Conservation (phyloP, 2,888 invertebrate species). For the Eumerus sabulonum region DNA sequence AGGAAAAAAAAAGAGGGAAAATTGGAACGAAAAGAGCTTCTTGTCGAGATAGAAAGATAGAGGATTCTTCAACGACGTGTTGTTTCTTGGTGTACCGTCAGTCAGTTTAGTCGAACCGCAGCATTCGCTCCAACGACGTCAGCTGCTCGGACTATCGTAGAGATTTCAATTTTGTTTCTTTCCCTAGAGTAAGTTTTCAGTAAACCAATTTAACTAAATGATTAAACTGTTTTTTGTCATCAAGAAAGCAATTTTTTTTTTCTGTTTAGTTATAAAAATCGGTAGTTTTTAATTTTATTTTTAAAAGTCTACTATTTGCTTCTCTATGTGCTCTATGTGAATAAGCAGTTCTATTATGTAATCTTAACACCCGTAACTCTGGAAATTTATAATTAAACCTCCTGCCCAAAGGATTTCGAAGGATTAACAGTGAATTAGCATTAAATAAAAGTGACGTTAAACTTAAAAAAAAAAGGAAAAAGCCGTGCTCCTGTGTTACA, state of each 20-base stretch:
- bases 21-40: constrained; percentile 60
- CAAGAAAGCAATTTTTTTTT: constrained; percentile 15
- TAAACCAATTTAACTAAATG: constrained; percentile 52
- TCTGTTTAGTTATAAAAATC: constrained; percentile 8
- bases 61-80: constrained; percentile 77
- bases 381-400: constrained; percentile 22
- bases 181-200: constrained; percentile 79
- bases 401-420: constrained; percentile 30
- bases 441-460: constrained; percentile 26
- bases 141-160: constrained; percentile 79
- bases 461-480: constrained; percentile 2
- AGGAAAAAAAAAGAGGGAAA: constrained; percentile 69
- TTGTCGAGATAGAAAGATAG: constrained; percentile 73
- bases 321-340: constrained; percentile 41
- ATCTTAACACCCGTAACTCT: constrained; percentile 21
- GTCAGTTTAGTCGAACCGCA: constrained; percentile 80
- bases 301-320: background rate
- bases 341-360: constrained; percentile 38
- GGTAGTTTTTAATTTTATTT: constrained; percentile 12
- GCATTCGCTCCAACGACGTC: constrained; percentile 80
- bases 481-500: background rate
- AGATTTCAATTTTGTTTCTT: constrained; percentile 79
- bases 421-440: constrained; percentile 55
- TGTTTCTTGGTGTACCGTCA: constrained; percentile 78
- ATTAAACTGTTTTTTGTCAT: constrained; percentile 38